Conservation (phyloP, 2,888 invertebrate species). For the Mechanitis mazaeus region DNA sequence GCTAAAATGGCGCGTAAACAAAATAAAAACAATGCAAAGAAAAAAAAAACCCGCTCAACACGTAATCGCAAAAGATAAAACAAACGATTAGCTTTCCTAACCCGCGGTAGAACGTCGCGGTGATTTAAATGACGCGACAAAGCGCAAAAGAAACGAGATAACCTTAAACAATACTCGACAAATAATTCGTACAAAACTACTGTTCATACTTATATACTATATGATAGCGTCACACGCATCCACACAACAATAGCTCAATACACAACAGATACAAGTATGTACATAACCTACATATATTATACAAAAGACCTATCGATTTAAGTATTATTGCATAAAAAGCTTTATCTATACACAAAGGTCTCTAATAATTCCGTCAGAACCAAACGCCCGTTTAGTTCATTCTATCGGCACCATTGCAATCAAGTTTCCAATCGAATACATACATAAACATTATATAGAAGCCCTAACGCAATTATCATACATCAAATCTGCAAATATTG, state of each 20-base stretch:
- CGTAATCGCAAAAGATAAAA: not conserved
- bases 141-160: constrained; percentile 1
- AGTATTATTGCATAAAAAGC: constrained; percentile 27
- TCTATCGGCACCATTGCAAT: constrained; percentile 47
- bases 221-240: constrained; percentile 35
- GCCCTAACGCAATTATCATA: constrained; percentile 38
- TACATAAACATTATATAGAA: constrained; percentile 45
- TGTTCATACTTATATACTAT: constrained; percentile 32
- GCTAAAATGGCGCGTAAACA: not conserved
- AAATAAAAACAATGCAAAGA: not conserved
- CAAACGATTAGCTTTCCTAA: constrained; percentile 3
- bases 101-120: not conserved
- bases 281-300: constrained; percentile 29
- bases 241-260: constrained; percentile 31
- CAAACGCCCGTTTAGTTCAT: constrained; percentile 24
- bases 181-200: constrained; percentile 29
- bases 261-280: constrained; percentile 26
- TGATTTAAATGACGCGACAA: not conserved
- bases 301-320: constrained; percentile 31
- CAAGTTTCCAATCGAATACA: constrained; percentile 47
- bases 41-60: constrained; percentile 17
- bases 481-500: constrained; percentile 32
- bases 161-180: constrained; percentile 9
- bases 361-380: constrained; percentile 42
- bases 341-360: constrained; percentile 43